Evolutionary conservation across 2,888 invertebrate genomes (phyloP).

Genomic region (Volucella inanis): DNA sequence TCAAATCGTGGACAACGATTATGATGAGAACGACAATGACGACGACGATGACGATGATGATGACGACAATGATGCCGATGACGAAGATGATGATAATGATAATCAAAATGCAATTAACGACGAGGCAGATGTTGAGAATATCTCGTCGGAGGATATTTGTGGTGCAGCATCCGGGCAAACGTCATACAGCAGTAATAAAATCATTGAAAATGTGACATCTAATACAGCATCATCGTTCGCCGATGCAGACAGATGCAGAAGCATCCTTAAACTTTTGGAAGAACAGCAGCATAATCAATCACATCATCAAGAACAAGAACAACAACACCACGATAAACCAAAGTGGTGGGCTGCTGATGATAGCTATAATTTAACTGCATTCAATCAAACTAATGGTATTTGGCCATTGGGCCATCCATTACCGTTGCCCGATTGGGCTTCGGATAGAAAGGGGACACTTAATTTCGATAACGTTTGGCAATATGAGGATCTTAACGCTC

Average conservation of each 20-base stretch:
- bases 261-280: slow-evolving; percentile 79
- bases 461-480: slow-evolving; percentile 83
- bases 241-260: slow-evolving; percentile 79
- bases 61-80: slow-evolving; percentile 62
- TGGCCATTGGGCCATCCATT: slow-evolving; percentile 89
- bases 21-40: slow-evolving; percentile 78
- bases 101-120: slow-evolving; percentile 61
- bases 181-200: slow-evolving; percentile 63
- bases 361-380: slow-evolving; percentile 82
- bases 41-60: slow-evolving; percentile 74
- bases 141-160: slow-evolving; percentile 57
- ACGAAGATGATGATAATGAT: slow-evolving; percentile 39
- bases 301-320: slow-evolving; percentile 56
- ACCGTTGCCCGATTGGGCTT: slow-evolving; percentile 90
- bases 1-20: slow-evolving; percentile 76
- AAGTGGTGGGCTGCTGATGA: slow-evolving; percentile 80
- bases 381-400: slow-evolving; percentile 84
- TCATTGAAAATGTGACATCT: slow-evolving; percentile 80
- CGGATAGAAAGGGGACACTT: slow-evolving; percentile 83
- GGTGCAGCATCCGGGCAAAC: slow-evolving; percentile 66
- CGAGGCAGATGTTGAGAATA: slow-evolving; percentile 55
- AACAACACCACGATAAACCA: slow-evolving; percentile 62
- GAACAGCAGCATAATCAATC: slow-evolving; percentile 78
- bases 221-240: slow-evolving; percentile 77
- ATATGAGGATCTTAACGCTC: slow-evolving; percentile 91